Evolutionary conservation across 2,113 vertebrate genomes (phyloP), one percentile per base, ranked within the genome.

Genomic region (Sciurus niger): DNA sequence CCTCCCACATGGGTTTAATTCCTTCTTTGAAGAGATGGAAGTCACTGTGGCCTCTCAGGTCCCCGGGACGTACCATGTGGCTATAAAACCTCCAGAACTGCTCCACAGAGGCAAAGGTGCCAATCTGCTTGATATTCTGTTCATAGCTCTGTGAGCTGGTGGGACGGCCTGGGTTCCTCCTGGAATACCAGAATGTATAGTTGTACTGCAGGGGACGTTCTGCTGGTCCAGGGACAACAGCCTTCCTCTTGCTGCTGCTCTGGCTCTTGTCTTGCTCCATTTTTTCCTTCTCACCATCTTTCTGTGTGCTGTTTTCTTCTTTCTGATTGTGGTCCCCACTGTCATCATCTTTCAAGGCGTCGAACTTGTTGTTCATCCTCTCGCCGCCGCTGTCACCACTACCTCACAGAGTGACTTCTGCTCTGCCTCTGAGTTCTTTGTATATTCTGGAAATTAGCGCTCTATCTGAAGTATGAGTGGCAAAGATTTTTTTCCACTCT

Each of bases 231-330:
- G 99, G 99, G 28, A 99, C 99, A 88, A 99, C 98, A 93, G 98
- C 98, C 99, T 99, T 99, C 95, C 99, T 98, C 95, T 98, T 99
- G 94, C 97, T 97, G 77, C 98, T 98, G 89, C 95, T 98, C 97
- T 99, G 99, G 83, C 97, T 96, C 77, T 99, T 99, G 95, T 99
- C 99, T 46, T 98, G 98, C 51, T 99, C 99, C 0, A 89, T 98
- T 98, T 99, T 99, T 99, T 99, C 99, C 99, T 99, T 99, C 99
- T 99, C 99, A 99, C 99, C 97, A 98, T 99, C 99, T 99, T 99
- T 99, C 99, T 99, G 99, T 99, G 99, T 98, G 98, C 98, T 98
- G 98, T 99, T 99, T 97, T 99, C 99, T 98, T 99, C 99, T 25
- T 99, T 99, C 97, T 99, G 99, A 97, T 99, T 99, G 96, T 99